Evolutionary conservation across 2,113 vertebrate species (phyloP).

Genomic region (Ailuropoda melanoleuca): DNA sequence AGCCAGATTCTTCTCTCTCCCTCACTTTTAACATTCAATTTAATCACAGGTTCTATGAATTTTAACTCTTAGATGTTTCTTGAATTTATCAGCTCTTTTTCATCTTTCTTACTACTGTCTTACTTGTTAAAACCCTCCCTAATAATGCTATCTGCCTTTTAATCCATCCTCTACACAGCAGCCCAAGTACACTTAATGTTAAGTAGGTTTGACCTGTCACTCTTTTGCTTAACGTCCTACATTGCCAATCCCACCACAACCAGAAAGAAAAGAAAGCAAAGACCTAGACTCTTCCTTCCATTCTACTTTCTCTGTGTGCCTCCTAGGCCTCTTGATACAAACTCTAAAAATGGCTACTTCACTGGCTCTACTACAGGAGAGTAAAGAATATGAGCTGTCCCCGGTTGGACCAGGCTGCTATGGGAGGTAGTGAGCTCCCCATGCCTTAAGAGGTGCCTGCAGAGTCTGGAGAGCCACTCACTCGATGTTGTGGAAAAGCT

Average conservation of each 20-base stretch:
- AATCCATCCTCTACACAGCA: background rate
- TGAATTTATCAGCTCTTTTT: conserved; percentile 9
- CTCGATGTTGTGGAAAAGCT: background rate
- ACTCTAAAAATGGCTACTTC: background rate
- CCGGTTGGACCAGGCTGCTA: background rate
- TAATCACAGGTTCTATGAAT: background rate
- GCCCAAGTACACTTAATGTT: background rate
- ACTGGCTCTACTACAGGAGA: background rate
- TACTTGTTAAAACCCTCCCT: background rate
- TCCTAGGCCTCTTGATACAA: background rate
- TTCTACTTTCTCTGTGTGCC: background rate
- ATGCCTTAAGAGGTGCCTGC: background rate
- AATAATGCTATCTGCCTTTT: background rate
- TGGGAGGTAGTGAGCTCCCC: background rate
- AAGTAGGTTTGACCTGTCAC: background rate
- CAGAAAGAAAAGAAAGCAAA: background rate
- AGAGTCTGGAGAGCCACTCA: background rate
- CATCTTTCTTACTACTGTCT: background rate
- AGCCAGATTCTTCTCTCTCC: background rate
- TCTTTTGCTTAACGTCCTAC: background rate
- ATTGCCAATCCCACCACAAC: background rate
- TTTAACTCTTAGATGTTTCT: conserved; percentile 3
- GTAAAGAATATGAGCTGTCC: background rate
- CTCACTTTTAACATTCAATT: background rate
- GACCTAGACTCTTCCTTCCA: background rate